A percentile compares a stretch with the other conserved stretches of the same genome.
Evolutionary conservation across 2,888 invertebrate species (phyloP).

Genomic region (Drosophila conformis): DNA sequence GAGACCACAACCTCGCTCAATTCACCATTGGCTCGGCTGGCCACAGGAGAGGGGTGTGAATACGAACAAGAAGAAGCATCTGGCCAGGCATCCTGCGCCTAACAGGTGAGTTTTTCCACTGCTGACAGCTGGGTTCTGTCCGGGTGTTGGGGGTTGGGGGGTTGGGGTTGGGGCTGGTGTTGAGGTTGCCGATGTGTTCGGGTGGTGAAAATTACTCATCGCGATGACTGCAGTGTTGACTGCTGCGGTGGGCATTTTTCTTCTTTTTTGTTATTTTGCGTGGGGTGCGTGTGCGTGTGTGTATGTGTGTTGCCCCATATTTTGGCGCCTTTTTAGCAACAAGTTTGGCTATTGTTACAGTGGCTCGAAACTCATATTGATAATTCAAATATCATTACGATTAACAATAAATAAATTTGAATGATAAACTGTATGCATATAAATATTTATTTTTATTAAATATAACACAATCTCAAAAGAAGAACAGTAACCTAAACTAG

Average conservation of each 20-base stretch:
- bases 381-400: neutral
- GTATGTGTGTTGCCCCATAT: conserved; percentile 10
- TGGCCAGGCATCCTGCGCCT: conserved; percentile 68
- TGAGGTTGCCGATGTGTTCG: conserved; percentile 7
- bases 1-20: conserved; percentile 21
- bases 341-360: conserved; percentile 54
- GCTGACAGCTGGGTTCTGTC: conserved; percentile 30
- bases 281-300: conserved; percentile 5
- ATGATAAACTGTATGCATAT: neutral
- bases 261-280: conserved; percentile 10
- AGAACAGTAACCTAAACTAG: neutral
- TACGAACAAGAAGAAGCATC: conserved; percentile 8
- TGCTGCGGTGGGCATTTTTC: conserved; percentile 65
- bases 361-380: conserved; percentile 4
- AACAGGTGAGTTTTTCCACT: conserved; percentile 68
- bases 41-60: neutral
- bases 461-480: neutral
- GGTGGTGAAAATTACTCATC: conserved; percentile 65
- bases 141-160: conserved; percentile 8
- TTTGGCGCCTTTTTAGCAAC: conserved; percentile 76
- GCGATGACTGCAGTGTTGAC: conserved; percentile 74
- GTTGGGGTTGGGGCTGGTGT: conserved; percentile 4
- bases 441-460: neutral
- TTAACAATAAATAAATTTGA: neutral
- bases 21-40: conserved; percentile 62